Conservation (phyloP, 2,113 vertebrate genomes). For the Sula dactylatra region DNA sequence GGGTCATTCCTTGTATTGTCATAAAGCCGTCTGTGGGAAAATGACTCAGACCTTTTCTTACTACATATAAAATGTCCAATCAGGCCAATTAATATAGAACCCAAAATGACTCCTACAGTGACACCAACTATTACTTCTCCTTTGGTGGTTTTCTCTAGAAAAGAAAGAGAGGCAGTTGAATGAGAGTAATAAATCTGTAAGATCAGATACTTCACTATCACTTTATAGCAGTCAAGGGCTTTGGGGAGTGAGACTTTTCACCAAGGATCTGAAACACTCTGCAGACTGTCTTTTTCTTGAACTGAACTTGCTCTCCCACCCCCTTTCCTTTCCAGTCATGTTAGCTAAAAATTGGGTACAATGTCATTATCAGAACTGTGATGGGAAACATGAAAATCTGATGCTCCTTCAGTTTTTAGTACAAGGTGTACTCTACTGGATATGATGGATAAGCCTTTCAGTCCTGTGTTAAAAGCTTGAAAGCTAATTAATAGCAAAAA, state of each 20-base stretch:
- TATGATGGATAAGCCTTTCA: not conserved
- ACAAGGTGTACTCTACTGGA: not conserved
- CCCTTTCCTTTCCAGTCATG: not conserved
- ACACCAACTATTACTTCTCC: slow-evolving; percentile 65
- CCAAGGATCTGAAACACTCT: not conserved
- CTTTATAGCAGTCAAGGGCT: not conserved
- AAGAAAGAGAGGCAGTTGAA: not conserved
- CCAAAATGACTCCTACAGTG: slow-evolving; percentile 73
- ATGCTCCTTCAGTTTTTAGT: not conserved
- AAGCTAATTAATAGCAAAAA: slow-evolving; percentile 6
- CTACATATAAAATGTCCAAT: slow-evolving; percentile 74
- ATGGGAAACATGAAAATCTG: not conserved
- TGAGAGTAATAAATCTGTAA: not conserved
- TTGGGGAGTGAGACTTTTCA: not conserved
- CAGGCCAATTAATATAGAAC: slow-evolving; percentile 70
- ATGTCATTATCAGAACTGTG: not conserved
- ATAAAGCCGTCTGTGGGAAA: slow-evolving; percentile 85
- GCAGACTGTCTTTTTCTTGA: not conserved
- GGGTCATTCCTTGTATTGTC: slow-evolving; percentile 81
- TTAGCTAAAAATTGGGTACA: not conserved
- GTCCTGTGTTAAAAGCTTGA: not conserved
- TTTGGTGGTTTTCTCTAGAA: slow-evolving; percentile 41
- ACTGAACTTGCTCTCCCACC: not conserved
- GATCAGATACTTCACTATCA: not conserved
- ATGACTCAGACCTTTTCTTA: slow-evolving; percentile 70